These are phyloP conservation scores for Lamellibrachia satsuma DNA, from an alignment of 2,888 invertebrate genomes.

Conservation along the genomic window DNA sequence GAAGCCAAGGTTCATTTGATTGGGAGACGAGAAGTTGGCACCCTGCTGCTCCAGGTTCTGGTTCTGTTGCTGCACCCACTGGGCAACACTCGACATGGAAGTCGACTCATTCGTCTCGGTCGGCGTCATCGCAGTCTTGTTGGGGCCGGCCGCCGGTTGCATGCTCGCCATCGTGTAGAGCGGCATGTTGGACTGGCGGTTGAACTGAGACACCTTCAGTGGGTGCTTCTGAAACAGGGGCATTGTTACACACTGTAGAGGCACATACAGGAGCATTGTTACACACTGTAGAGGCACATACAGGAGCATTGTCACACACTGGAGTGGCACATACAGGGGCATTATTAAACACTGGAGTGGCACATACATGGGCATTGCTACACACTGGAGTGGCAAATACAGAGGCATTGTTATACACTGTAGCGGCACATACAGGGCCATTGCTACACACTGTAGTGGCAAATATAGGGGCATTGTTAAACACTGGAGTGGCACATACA, in stretches of 20 bases:
- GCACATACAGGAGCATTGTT: neutral
- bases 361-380: no score
- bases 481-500: no score
- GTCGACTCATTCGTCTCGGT: slow-evolving; percentile 38
- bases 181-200: slow-evolving; percentile 66
- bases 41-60: slow-evolving; percentile 21
- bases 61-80: slow-evolving; percentile 60
- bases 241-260: neutral
- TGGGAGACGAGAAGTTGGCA: slow-evolving; percentile 23
- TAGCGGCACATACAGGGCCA: no score
- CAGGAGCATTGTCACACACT: neutral
- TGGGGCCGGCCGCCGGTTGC: neutral
- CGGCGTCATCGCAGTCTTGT: slow-evolving; percentile 25
- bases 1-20: slow-evolving; percentile 28
- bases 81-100: slow-evolving; percentile 52
- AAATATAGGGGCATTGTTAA: no score
- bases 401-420: no score
- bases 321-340: no score
- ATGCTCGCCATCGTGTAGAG: slow-evolving; percentile 21
- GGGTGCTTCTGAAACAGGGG: slow-evolving; percentile 81
- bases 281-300: neutral
- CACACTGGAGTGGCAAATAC: no score
- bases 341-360: no score
- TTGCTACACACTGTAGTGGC: no score
- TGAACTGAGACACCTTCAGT: slow-evolving; percentile 86